Evolutionary conservation across 2,888 invertebrate genomes (phyloP).

Genomic region (Coleophora deauratella): DNA sequence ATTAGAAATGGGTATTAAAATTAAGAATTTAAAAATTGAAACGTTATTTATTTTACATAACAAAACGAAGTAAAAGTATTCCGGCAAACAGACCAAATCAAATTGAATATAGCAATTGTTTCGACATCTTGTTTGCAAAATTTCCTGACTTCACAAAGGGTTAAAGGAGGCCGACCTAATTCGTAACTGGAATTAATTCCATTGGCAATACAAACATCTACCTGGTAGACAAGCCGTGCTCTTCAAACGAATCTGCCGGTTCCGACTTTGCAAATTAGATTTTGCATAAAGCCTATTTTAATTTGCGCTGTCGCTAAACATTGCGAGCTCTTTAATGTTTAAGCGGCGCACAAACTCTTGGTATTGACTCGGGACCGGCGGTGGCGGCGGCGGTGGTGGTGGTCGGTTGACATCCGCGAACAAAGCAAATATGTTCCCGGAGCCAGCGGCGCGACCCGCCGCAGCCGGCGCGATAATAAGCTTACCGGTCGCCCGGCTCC

Average conservation of each 20-base stretch:
- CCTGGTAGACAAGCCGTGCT: constrained; percentile 43
- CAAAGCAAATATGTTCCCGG: constrained; percentile 63
- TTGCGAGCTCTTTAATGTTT: constrained; percentile 66
- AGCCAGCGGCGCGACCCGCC: constrained; percentile 23
- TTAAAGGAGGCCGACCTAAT: constrained; percentile 31
- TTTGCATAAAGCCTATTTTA: constrained; percentile 72
- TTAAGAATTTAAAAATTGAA: not conserved
- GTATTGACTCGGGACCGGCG: constrained; percentile 44
- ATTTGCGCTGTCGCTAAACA: constrained; percentile 69
- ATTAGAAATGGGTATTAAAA: constrained; percentile 7
- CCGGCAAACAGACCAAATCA: not conserved
- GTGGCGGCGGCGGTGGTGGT: constrained; percentile 35
- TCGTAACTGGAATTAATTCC: constrained; percentile 62
- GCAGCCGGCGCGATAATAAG: constrained; percentile 56
- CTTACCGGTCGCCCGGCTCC: constrained; percentile 46
- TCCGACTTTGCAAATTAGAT: constrained; percentile 69
- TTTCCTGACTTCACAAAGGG: not conserved
- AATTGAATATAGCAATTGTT: constrained; percentile 19
- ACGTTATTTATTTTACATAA: not conserved
- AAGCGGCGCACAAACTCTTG: constrained; percentile 52
- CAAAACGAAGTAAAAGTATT: not conserved
- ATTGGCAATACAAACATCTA: constrained; percentile 63
- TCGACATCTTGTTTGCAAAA: not conserved
- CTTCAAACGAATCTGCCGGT: constrained; percentile 47
- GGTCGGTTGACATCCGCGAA: constrained; percentile 54